Evolutionary conservation across 2,888 invertebrate species (phyloP), one percentile per base, ranked within the genome.

Genomic region (Platycnemis pennipes): DNA sequence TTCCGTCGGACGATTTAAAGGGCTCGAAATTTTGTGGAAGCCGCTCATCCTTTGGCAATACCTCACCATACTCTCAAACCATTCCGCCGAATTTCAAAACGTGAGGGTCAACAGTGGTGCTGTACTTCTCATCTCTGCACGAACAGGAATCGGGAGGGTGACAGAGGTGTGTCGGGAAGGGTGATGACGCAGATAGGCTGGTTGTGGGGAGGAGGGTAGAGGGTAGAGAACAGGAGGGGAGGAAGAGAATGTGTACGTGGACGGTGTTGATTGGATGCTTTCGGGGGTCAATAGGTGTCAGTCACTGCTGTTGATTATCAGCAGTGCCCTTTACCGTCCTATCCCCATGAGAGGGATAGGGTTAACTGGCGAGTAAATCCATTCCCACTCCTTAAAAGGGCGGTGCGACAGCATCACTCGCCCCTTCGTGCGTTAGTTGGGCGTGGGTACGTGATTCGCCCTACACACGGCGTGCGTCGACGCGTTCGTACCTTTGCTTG

Each of bases 201-300:
- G 22, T 63, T n/a, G n/a, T 26, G 63, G 26, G 8, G 63, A 26
- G n/a, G 22, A 8, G 22, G 63, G 26, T 19, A n/a, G 26, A 63
- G 63, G 63, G n/a, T 26, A 8, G 22, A 26, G 26, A 5, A 26
- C 26, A 63, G 5, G 26, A n/a, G n/a, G 49, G n/a, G 63, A 63
- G 63, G 11, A 63, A 63, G 63, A n/a, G 63, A 3, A 8, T n/a
- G n/a, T n/a, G 7, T 22, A 8, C 63, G 63, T n/a, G 8, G n/a
- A 63, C 56, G 63, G 63, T 37, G 89, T 56, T 89, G 89, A 89
- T 89, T 89, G 89, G 89, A 89, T 89, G 56, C 42, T 89, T 56
- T 89, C 89, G 37, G 89, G 37, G 31, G 53, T 89, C 53, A 56
- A 16, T 42, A 31, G 56, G 37, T 89, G 56, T 89, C 89, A 53